Evolutionary conservation across 64 coral and sea anemone species (phyloP), one percentile per base, ranked within the genome.

Genomic region (Exaiptasia diaphana): DNA sequence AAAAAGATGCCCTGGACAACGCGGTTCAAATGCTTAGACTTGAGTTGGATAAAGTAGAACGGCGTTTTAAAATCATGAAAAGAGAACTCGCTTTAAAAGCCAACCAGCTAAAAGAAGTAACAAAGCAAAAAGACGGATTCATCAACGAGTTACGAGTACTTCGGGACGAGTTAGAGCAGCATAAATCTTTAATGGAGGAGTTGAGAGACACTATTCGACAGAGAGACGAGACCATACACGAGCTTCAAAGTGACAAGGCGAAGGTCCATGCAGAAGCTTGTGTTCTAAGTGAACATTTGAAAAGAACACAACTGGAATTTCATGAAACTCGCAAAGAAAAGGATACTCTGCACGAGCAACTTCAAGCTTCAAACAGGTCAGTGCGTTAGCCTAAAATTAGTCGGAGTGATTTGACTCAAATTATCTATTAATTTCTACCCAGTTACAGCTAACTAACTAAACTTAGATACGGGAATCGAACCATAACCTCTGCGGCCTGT

Each of bases 61-160:
- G 91, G 7, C 81, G 91, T 18, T 95, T 95, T 33, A 95, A 95
- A 53, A 42, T 95, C 38, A 89, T 95, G 91, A 88, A 89, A 61
- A 72, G 86, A 44, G 91, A 95, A 71, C 48, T 90, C 41, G 7
- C 75, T 9, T 52, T 40, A 17, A 95, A 95, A 50, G 90, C 73
- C 46, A 28, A 65, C 21, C 86, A 90, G 26, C 86, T 95, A 4
- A 86, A 95, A 46, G 80, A 95, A 79, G 58, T 77, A 41, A 82
- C 49, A 12, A 50, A 38, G 21, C 80, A 89, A 4, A 89, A 95
- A 25, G 67, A 89, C 35, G 58, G 53, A 26, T 85, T 89, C 4
- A 29, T 57, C 8, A 21, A 26, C n/a, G 91, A 95, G 22, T 53
- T 95, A 44, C 63, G 76, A 30, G 64, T 31, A 11, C 43, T 95